phyloP scores from a whole-genome alignment of 2,113 vertebrate genomes.

The Pituophis catenifer region DNA sequence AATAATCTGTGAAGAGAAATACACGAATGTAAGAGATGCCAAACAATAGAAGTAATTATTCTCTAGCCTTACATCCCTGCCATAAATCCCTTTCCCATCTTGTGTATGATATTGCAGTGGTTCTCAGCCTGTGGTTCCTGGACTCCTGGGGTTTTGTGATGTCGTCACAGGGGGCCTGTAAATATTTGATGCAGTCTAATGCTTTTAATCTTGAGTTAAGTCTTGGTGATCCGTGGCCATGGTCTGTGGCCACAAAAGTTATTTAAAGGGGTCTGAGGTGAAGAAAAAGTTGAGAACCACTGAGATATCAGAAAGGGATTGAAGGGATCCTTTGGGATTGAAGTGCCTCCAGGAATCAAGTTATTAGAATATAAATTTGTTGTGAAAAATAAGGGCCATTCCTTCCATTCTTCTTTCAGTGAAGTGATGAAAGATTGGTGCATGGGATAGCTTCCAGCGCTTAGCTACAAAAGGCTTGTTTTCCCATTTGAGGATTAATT shows the following conservation, averaged over 20 bases:
- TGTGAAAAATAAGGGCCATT: not conserved
- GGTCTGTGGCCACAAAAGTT: no score
- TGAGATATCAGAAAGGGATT: not conserved
- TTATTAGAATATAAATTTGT: not conserved
- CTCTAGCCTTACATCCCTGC: not conserved
- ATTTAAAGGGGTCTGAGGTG: no score
- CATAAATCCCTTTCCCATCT: not conserved
- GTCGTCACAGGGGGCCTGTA: no score
- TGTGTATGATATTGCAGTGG: not conserved
- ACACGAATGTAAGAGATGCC: not conserved
- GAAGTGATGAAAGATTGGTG: not conserved
- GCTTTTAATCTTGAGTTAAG: no score
- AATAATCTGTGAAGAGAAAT: not conserved
- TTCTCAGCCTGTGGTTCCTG: no score
- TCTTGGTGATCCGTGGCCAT: no score
- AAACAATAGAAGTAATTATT: not conserved
- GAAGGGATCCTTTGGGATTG: not conserved
- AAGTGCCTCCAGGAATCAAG: not conserved
- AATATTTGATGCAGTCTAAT: no score
- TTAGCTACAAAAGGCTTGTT: not conserved
- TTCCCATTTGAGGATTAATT: not conserved
- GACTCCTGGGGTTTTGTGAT: no score
- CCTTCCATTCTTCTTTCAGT: not conserved
- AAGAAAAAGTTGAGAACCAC: no score
- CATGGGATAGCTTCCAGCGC: not conserved